Evolutionary conservation across 2,797 vertebrate genomes (phyloP).

Genomic region (Nasua narica): DNA sequence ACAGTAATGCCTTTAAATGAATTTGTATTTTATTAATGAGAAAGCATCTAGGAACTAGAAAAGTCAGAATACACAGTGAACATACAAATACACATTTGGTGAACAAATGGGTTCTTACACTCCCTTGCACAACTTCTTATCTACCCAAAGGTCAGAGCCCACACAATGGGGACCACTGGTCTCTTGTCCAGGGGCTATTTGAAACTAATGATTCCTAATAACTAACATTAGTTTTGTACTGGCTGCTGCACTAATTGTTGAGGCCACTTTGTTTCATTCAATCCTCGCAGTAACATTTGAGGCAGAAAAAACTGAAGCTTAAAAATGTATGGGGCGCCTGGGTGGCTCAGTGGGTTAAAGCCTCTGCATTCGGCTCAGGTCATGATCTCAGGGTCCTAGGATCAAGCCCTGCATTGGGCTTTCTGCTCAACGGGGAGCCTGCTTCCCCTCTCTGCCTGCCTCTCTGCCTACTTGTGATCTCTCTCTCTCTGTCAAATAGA

Average conservation of each 20-base stretch:
- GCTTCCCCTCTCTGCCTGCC: too few relatives aligned
- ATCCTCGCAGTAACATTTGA: background rate
- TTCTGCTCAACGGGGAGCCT: too few relatives aligned
- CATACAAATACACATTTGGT: background rate
- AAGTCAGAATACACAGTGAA: background rate
- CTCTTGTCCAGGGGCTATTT: background rate
- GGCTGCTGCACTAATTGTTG: background rate
- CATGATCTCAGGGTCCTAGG: too few relatives aligned
- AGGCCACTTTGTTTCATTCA: background rate
- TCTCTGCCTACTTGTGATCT: too few relatives aligned
- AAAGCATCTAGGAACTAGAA: background rate
- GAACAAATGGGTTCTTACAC: background rate
- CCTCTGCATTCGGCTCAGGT: too few relatives aligned
- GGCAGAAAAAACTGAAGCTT: background rate
- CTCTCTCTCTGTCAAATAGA: too few relatives aligned
- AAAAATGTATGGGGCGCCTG: too few relatives aligned
- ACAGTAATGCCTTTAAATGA: background rate
- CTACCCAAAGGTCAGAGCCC: background rate
- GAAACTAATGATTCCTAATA: background rate
- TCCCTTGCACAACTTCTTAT: background rate
- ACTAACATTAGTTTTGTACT: background rate
- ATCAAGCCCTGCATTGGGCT: too few relatives aligned
- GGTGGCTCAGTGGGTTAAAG: too few relatives aligned
- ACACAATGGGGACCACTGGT: background rate
- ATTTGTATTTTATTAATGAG: background rate